phyloP scores from a whole-genome alignment of 2,888 invertebrate species.

The Caenorhabditis afra region DNA sequence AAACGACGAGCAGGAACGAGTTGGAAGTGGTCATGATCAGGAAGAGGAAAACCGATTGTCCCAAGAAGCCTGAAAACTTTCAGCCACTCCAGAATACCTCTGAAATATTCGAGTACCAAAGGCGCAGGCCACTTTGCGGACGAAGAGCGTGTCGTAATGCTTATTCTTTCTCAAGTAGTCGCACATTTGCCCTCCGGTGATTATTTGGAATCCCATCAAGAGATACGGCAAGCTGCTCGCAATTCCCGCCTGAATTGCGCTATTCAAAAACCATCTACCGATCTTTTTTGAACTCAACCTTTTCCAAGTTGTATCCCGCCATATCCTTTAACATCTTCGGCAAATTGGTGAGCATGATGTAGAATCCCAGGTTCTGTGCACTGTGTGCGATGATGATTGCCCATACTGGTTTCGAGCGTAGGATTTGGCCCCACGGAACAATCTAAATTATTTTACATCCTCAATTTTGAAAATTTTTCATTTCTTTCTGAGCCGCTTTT shows the following conservation, averaged over 20 bases:
- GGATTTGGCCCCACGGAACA: conserved; percentile 81
- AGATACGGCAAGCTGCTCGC: conserved; percentile 91
- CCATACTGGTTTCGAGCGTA: conserved; percentile 82
- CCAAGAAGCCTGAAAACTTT: conserved; percentile 84
- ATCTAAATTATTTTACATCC: no score
- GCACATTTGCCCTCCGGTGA: conserved; percentile 89
- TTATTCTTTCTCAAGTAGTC: conserved; percentile 85
- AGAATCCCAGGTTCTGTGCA: conserved; percentile 83
- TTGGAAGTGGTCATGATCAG: conserved; percentile 87
- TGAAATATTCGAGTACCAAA: conserved; percentile 83
- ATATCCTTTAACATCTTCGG: conserved; percentile 82
- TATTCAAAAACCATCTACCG: not conserved
- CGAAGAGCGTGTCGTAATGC: conserved; percentile 84
- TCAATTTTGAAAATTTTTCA: no score
- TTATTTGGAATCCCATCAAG: conserved; percentile 89
- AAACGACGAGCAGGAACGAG: conserved; percentile 86
- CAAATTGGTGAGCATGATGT: conserved; percentile 82
- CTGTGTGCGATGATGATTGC: conserved; percentile 82
- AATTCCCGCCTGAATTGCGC: conserved; percentile 86
- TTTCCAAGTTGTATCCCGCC: conserved; percentile 75
- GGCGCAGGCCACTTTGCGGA: conserved; percentile 87
- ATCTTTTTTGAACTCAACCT: no score
- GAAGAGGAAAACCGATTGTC: conserved; percentile 91
- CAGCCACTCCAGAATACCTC: not conserved
- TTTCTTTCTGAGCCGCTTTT: conserved; percentile 13